phyloP scores from a whole-genome alignment of 2,888 invertebrate species.

The Pimpla rufipes region DNA sequence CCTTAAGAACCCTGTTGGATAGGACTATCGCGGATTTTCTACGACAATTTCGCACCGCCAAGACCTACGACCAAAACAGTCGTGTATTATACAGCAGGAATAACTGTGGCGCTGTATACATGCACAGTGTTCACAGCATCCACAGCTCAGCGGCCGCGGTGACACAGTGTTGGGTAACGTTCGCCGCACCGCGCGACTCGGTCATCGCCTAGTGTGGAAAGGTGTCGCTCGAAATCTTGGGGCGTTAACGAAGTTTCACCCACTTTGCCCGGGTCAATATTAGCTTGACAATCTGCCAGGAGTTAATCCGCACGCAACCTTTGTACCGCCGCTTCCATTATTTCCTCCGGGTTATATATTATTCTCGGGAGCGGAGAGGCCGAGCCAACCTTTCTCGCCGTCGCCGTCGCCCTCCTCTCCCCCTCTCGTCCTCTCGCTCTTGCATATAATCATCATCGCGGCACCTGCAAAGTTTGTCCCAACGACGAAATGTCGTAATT shows the following conservation, averaged over 20 bases:
- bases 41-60: neutral
- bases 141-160: neutral
- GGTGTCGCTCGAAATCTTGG: constrained; percentile 52
- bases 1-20: constrained; percentile 39
- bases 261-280: constrained; percentile 62
- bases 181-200: constrained; percentile 11
- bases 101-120: no score
- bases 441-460: constrained; percentile 47
- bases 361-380: constrained; percentile 6
- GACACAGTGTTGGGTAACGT: neutral
- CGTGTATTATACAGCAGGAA: no score
- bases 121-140: neutral
- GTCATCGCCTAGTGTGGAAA: constrained; percentile 29
- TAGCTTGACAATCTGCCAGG: constrained; percentile 61
- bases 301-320: constrained; percentile 60
- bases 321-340: constrained; percentile 33
- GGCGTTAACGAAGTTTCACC: constrained; percentile 59
- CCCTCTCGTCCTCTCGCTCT: neutral
- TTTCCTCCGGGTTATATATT: constrained; percentile 50
- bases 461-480: constrained; percentile 30
- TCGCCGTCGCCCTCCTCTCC: neutral
- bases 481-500: constrained; percentile 46
- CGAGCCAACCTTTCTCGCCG: constrained; percentile 12
- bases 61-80: neutral
- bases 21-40: constrained; percentile 44